Conservation (phyloP, 1,140 invertebrate species). For the Eurosta solidaginis region DNA sequence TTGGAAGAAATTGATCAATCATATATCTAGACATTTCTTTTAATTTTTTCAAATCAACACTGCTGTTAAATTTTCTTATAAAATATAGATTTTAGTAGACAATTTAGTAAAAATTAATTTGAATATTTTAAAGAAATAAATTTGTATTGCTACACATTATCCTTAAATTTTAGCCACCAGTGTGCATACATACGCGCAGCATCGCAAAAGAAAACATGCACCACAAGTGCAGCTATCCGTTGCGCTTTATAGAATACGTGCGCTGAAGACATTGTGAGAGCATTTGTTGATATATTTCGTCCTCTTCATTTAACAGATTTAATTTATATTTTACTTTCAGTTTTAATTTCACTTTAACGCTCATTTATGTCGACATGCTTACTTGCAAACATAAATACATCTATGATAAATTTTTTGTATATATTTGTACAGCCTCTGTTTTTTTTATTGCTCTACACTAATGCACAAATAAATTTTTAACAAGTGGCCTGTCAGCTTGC, state of each 20-base stretch:
- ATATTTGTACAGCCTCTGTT: neutral
- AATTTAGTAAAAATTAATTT: no score
- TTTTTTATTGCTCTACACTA: neutral
- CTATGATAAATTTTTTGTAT: neutral
- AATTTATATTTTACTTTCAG: neutral
- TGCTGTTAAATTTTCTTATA: no score
- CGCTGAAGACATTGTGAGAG: neutral
- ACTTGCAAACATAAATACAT: neutral
- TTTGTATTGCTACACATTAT: no score
- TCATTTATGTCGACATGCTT: neutral
- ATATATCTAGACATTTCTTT: no score
- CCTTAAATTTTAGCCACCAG: no score
- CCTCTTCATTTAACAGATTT: neutral
- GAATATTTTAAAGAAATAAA: no score
- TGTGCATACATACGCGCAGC: neutral
- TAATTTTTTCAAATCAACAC: no score
- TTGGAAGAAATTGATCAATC: no score
- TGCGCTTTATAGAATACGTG: neutral
- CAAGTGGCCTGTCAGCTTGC: neutral
- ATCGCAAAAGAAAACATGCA: neutral
- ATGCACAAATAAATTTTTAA: no score
- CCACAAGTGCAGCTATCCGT: neutral
- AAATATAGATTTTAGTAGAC: no score
- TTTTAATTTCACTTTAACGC: slow-evolving; percentile 3
- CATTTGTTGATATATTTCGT: neutral